Evolutionary conservation across 2,888 invertebrate species (phyloP).

Genomic region (Auanema sp.): DNA sequence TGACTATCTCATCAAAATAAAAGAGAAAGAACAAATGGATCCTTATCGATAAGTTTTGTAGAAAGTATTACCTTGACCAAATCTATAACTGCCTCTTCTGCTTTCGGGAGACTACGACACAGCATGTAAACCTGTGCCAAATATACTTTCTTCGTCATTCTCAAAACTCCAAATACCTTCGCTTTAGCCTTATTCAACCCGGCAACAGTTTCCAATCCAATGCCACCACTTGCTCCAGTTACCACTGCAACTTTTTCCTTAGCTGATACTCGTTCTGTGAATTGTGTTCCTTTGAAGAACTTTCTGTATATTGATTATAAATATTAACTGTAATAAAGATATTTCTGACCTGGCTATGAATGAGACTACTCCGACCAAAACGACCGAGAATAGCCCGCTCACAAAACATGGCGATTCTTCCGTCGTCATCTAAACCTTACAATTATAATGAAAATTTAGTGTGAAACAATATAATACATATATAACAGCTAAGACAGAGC

Average conservation of each 20-base stretch:
- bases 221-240: conserved; percentile 88
- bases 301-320: conserved; percentile 25
- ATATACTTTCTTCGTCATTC: not conserved
- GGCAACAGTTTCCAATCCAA: conserved; percentile 71
- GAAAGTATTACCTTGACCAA: conserved; percentile 40
- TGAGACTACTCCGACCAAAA: too few species aligned
- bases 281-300: conserved; percentile 60
- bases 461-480: too few species aligned
- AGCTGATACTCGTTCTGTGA: conserved; percentile 56
- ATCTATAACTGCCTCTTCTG: conserved; percentile 43
- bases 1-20: conserved; percentile 14
- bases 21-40: conserved; percentile 10
- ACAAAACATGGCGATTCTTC: too few species aligned
- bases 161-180: conserved; percentile 37
- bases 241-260: conserved; percentile 78
- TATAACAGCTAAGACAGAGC: too few species aligned
- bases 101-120: conserved; percentile 52
- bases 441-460: too few species aligned
- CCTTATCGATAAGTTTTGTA: conserved; percentile 16
- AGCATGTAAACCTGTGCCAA: conserved; percentile 56
- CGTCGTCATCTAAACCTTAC: too few species aligned
- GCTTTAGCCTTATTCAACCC: conserved; percentile 56
- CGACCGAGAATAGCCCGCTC: too few species aligned
- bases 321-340: too few species aligned
- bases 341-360: too few species aligned